Evolutionary conservation across 2,113 vertebrate genomes (phyloP), one percentile per base, ranked within the genome.

Genomic region (Balaeniceps rex): DNA sequence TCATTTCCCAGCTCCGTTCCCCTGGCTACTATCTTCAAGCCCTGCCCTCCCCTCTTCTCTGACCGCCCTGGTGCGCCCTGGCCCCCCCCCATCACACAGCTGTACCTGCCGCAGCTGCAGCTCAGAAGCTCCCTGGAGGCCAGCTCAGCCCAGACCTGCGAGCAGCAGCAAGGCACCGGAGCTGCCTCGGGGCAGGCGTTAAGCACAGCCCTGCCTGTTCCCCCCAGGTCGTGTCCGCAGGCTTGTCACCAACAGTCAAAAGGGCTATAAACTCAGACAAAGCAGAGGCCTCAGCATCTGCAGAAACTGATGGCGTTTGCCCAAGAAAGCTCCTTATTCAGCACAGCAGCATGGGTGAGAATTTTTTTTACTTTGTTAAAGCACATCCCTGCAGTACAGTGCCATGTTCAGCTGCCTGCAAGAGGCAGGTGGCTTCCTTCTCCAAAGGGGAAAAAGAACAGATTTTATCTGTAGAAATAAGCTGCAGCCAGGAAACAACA

Each of bases 381-480:
- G 54, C 74, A 83, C 47, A 93, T 65, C 94, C 60, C 87, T 72
- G 71, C 84, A 93, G 52, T 4, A 72, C 31, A 34, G 40, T 34
- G 57, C 52, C 61, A 69, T 15, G 34, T 76, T 82, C 57, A 64
- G 69, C 60, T 57, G 63, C 63, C 65, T 66, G 47, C 1, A 4
- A 91, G 60, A 94, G 38, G 63, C 78, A 96, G 78, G 65, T 90
- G 93, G 74, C 61, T 93, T 64, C 47, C 47, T 82, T 64, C 74
- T 85, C 82, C 52, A 52, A 55, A 85, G 19, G 22, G 61, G 47
- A 91, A 66, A 78, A 86, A n/a, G 22, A 71, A 61, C 24, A 29
- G 2, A 87, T 90, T 87, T 84, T 65, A 93, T 72, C 84, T 76
- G 74, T 46, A 63, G 58, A 85, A 95, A 85, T 69, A 57, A 78